Evolutionary conservation across 2,888 invertebrate genomes (phyloP), one percentile per base, ranked within the genome.

Genomic region (Xylota sylvarum): DNA sequence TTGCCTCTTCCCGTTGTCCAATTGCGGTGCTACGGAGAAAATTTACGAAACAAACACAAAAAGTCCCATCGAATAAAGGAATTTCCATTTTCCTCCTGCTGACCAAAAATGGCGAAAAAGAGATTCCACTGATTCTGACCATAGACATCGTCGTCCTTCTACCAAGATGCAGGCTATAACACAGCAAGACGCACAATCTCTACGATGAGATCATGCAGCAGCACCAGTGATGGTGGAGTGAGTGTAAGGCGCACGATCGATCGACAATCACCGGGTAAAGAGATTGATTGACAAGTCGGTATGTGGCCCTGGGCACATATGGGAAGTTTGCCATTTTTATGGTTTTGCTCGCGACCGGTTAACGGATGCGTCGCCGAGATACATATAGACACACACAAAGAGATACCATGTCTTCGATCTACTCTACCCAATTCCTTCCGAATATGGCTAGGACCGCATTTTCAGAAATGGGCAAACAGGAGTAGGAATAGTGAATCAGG

Each of bases 241-340:
- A 77, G 81, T 67, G 65, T 50, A 67, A 67, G 77, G 69, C 64
- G 27, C 67, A 74, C 84, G 80, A 86, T 86, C 86, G 82, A 86
- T 86, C 77, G 82, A 86, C 86, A 82, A 82, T 82, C 86, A 77
- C 72, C 86, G 78, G 56, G 77, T 58, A 78, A 82, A 84, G 77
- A 82, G 82, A 86, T 86, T 86, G 86, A 86, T 86, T 86, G 86
- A 86, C 86, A 86, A 86, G 86, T 82, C 82, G 86, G 77, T 82
- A 86, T 86, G 86, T 86, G 77, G 82, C 82, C 82, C 82, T 86
- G 82, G 81, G 86, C 86, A 86, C 82, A 82, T 86, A 86, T 82
- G 86, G 86, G 86, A 86, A 82, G 86, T 78, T 82, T 78, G 82
- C 82, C 82, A 86, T 82, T 86, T 86, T 86, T 73, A 86, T 82